These are phyloP conservation scores for Leptodirus hochenwartii DNA, from an alignment of 2,888 invertebrate species.

Conservation along the genomic window DNA sequence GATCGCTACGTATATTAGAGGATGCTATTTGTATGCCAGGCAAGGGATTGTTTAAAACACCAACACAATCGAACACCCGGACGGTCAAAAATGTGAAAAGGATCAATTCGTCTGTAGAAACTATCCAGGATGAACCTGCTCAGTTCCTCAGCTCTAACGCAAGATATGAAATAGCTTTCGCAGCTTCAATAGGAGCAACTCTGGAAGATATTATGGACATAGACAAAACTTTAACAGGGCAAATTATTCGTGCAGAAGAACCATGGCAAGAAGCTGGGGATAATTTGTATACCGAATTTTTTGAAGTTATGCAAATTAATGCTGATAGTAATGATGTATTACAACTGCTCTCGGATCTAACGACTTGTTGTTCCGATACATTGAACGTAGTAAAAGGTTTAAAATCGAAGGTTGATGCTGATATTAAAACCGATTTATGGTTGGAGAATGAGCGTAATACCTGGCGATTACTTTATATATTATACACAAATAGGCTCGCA, in stretches of 20 bases:
- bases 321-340: slow-evolving; percentile 21
- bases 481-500: slow-evolving; percentile 57
- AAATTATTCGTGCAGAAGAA: slow-evolving; percentile 18
- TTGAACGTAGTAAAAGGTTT: slow-evolving; percentile 22
- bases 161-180: slow-evolving; percentile 2
- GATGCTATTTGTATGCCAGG: slow-evolving; percentile 20
- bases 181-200: slow-evolving; percentile 10
- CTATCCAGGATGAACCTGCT: slow-evolving; percentile 13
- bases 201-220: slow-evolving; percentile 11
- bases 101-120: slow-evolving; percentile 15
- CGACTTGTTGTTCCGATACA: slow-evolving; percentile 24
- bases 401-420: slow-evolving; percentile 20
- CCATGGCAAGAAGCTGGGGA: slow-evolving; percentile 23
- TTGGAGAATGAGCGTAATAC: slow-evolving; percentile 72
- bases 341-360: slow-evolving; percentile 23
- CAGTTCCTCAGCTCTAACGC: slow-evolving; percentile 1
- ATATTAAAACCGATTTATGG: slow-evolving; percentile 27
- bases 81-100: slow-evolving; percentile 7
- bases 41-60: slow-evolving; percentile 13
- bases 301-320: slow-evolving; percentile 23
- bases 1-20: slow-evolving; percentile 23
- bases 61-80: slow-evolving; percentile 9
- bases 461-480: slow-evolving; percentile 67
- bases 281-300: slow-evolving; percentile 24
- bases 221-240: slow-evolving; percentile 20